Base-by-base conservation (phyloP, 92 coral and sea anemone genomes). In the Bergia puertoricense region DNA sequence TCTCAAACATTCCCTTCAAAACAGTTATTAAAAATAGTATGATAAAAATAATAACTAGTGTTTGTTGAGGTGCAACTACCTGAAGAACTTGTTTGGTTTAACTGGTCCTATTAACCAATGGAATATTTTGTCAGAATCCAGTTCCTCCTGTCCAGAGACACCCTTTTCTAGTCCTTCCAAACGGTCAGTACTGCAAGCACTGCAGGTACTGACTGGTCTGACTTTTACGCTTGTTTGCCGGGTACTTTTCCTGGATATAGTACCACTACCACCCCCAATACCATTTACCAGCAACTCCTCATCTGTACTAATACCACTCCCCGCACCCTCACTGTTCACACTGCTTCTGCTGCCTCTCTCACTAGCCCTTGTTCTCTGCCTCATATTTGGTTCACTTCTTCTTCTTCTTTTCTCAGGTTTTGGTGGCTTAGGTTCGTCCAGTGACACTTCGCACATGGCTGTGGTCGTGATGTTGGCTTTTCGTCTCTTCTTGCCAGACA, bases 71-170 rank as follows among this genome's bases (percentile, higher is more conserved):
- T 54, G 0, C 11, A 2, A 54, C 8, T 96, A 97, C 99, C 99
- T 94, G 92, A 97, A 97, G 85, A 97, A 97, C 91, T 97, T 97
- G 8, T 86, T 89, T 6, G 98, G 93, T 74, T 93, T 97, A 15
- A 97, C 98, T 43, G 99, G 99, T 68, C 99, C 94, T 65, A 97
- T 89, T 45, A 97, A 82, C 99, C 99, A 97, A 44, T 93, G 92
- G 71, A 97, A 92, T 54, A 94, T 80, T 68, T 77, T 90, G 40
- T 95, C 98, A 67, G 96, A 96, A 71, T 95, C 98, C 3, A 91
- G 91, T 76, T 93, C 98, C 44, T 59, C 87, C 36, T 85, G 98
- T 42, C 86, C 89, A 65, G 74, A 75, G 5, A 83, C 65, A 14
- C 76, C 74, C 18, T 92, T 92, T 30, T 88, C 80, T 43, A 89